phyloP scores from a whole-genome alignment of 2,113 vertebrate species.

The Halcyon malimbica region DNA sequence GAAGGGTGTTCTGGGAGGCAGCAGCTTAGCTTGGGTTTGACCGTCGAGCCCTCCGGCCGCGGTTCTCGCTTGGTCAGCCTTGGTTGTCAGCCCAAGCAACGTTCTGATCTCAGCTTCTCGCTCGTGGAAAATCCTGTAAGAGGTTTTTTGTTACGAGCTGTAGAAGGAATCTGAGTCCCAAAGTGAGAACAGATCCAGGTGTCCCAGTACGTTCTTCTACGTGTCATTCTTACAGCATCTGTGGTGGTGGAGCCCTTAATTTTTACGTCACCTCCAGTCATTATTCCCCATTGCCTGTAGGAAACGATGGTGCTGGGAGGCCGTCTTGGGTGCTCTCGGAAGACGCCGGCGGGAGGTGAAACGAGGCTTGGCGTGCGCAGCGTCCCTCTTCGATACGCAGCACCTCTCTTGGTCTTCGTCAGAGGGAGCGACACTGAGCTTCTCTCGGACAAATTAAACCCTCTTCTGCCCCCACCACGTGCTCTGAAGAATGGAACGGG shows the following conservation, averaged over 20 bases:
- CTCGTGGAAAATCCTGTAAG: accelerated
- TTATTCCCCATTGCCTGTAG: not conserved
- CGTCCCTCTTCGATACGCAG: not conserved
- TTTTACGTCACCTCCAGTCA: no score
- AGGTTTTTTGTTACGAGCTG: accelerated
- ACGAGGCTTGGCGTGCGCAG: accelerated
- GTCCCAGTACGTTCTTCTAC: accelerated
- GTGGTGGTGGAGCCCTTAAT: not conserved
- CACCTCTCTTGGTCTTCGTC: no score
- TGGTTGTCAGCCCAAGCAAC: no score
- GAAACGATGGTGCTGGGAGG: not conserved
- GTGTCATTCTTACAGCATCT: not conserved
- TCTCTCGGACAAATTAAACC: not conserved
- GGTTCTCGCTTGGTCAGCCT: not conserved
- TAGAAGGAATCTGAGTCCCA: accelerated
- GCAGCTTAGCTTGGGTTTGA: not conserved
- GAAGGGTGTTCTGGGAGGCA: not conserved
- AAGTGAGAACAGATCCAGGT: not conserved
- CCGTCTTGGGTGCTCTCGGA: not conserved
- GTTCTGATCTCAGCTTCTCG: not conserved
- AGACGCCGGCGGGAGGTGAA: not conserved
- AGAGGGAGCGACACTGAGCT: accelerated
- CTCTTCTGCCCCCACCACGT: not conserved
- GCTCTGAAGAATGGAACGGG: not conserved
- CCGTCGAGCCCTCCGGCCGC: not conserved